Percentiles rank a stretch among this genome's conserved stretches.
These are phyloP conservation scores for Crax fasciolata DNA, from an alignment of 2,797 vertebrate genomes.

Conservation along the genomic window DNA sequence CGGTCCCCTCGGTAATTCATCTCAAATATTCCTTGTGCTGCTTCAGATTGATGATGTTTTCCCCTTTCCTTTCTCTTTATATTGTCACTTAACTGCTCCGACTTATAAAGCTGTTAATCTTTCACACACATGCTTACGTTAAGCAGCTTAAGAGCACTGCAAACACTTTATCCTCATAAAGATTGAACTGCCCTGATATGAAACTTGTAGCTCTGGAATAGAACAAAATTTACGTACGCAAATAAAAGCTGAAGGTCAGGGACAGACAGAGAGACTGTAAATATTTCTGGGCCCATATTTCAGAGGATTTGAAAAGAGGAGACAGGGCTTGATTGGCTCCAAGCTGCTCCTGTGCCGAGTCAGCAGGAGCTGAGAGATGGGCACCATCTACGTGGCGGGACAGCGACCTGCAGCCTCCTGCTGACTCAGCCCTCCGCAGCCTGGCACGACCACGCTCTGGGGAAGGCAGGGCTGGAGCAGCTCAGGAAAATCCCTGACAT, in stretches of 20 bases:
- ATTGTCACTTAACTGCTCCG: slow-evolving; percentile 67
- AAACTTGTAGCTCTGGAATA: slow-evolving; percentile 63
- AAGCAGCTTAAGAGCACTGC: slow-evolving; percentile 75
- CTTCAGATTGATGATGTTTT: slow-evolving; percentile 71
- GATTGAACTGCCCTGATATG: slow-evolving; percentile 77
- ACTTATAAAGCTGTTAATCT: slow-evolving; percentile 78
- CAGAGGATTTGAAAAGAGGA: slow-evolving; percentile 19
- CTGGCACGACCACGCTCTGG: neutral
- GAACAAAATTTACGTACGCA: slow-evolving; percentile 73
- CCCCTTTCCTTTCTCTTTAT: slow-evolving; percentile 70
- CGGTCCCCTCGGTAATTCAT: slow-evolving; percentile 38
- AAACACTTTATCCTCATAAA: slow-evolving; percentile 79
- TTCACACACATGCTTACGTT: slow-evolving; percentile 75
- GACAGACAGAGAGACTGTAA: slow-evolving; percentile 56
- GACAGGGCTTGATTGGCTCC: slow-evolving; percentile 6
- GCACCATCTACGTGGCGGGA: neutral
- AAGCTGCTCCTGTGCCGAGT: slow-evolving; percentile 32
- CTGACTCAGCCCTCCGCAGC: neutral
- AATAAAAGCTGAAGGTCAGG: slow-evolving; percentile 79
- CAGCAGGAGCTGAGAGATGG: slow-evolving; percentile 34
- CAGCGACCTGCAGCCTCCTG: neutral
- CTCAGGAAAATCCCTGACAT: neutral
- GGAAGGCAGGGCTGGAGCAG: neutral
- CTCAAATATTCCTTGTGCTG: slow-evolving; percentile 31
- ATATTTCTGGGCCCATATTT: slow-evolving; percentile 48